Conservation (phyloP, 2,888 invertebrate species). For the Noctua janthe region DNA sequence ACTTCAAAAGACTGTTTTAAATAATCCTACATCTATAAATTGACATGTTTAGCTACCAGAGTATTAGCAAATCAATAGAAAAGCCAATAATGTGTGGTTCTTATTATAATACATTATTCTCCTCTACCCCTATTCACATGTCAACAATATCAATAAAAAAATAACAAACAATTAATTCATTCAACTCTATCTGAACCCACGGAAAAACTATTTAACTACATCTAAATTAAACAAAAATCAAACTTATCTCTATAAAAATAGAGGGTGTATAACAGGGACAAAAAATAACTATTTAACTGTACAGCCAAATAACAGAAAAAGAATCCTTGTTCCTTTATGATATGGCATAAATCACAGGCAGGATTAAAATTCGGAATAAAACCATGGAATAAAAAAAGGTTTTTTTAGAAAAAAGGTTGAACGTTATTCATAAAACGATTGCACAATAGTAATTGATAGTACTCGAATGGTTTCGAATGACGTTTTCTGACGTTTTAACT, state of each 20-base stretch:
- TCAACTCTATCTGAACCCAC: conserved; percentile 73
- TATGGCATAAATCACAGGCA: neutral
- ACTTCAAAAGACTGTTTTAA: conserved; percentile 6
- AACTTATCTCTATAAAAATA: neutral
- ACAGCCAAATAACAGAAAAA: neutral
- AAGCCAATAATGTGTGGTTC: conserved; percentile 44
- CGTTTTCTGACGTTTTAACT: conserved; percentile 69
- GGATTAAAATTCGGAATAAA: conserved; percentile 31
- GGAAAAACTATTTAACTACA: conserved; percentile 14
- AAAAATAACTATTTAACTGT: conserved; percentile 12
- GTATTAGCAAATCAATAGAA: conserved; percentile 39
- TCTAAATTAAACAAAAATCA: conserved; percentile 5
- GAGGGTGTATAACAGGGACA: neutral
- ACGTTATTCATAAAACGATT: conserved; percentile 78
- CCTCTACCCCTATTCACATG: conserved; percentile 55
- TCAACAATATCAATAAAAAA: conserved; percentile 71
- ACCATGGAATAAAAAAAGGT: conserved; percentile 73
- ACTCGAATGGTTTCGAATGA: conserved; percentile 82
- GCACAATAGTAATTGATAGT: conserved; percentile 88
- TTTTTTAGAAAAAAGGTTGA: conserved; percentile 74
- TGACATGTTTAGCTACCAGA: conserved; percentile 14
- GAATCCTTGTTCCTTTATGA: neutral
- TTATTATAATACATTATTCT: conserved; percentile 39
- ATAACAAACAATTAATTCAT: conserved; percentile 71
- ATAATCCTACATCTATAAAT: conserved; percentile 1